These are phyloP conservation scores for Labeo rohita DNA, from an alignment of 2,113 vertebrate species.

Conservation along the genomic window DNA sequence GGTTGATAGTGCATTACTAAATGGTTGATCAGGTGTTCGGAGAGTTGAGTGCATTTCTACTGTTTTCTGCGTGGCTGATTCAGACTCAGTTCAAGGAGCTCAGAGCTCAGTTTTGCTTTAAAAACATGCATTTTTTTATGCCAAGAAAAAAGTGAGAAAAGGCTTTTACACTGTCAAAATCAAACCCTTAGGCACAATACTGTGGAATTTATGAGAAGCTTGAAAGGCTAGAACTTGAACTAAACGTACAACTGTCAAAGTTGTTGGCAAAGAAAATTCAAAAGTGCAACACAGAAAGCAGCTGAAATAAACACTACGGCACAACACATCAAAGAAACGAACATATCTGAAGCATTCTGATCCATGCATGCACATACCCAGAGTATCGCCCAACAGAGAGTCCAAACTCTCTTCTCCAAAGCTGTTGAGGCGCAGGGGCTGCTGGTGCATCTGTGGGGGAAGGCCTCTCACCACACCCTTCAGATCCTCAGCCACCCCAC, in stretches of 20 bases:
- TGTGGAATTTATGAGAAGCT: not conserved
- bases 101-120: not conserved
- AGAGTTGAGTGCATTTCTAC: not conserved
- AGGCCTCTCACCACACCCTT: constrained; percentile 83
- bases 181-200: not conserved
- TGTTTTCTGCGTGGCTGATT: not conserved
- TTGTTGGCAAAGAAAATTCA: not conserved
- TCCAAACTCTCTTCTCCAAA: constrained; percentile 90
- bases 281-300: not conserved
- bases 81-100: not conserved
- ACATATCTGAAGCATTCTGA: not conserved
- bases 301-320: not conserved
- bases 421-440: constrained; percentile 83
- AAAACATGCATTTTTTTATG: no score
- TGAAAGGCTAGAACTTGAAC: not conserved
- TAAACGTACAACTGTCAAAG: not conserved
- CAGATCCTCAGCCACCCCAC: constrained; percentile 82
- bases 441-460: constrained; percentile 75
- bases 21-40: not conserved
- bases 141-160: not conserved
- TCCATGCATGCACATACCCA: constrained; percentile 80
- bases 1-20: not conserved
- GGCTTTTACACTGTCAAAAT: not conserved
- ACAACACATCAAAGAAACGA: not conserved
- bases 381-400: constrained; percentile 81